These are phyloP conservation scores for Seladonia tumulorum DNA, from an alignment of 2,888 invertebrate genomes.

Conservation along the genomic window DNA sequence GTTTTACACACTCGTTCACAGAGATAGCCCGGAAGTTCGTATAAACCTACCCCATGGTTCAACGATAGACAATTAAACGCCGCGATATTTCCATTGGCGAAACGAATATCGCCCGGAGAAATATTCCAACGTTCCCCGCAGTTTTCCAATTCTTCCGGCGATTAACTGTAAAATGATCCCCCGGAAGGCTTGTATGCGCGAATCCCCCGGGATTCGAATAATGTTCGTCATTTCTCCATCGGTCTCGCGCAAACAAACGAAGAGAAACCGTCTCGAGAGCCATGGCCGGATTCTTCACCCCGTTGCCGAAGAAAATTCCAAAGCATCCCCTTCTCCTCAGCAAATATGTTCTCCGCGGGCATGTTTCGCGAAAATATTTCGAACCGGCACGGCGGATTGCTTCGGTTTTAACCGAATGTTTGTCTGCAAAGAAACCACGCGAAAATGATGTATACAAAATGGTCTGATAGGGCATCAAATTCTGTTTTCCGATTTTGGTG, in stretches of 20 bases:
- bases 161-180: conserved; percentile 15
- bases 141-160: not conserved
- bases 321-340: not conserved
- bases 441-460: too few species aligned
- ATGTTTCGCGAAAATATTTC: not conserved
- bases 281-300: not conserved
- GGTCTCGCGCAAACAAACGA: not conserved
- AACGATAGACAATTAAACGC: not conserved
- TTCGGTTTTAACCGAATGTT: not conserved
- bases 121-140: not conserved
- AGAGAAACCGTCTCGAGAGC: not conserved
- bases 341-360: not conserved
- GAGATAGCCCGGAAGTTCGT: not conserved
- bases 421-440: not conserved
- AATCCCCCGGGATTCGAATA: conserved; percentile 22
- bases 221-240: conserved; percentile 6
- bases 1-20: not conserved
- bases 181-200: not conserved
- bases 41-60: not conserved
- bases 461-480: too few species aligned
- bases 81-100: not conserved
- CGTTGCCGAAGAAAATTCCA: not conserved
- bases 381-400: not conserved
- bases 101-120: not conserved
- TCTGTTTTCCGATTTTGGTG: too few species aligned